Evolutionary conservation across 2,113 vertebrate genomes (phyloP).

Genomic region (Capra hircus): DNA sequence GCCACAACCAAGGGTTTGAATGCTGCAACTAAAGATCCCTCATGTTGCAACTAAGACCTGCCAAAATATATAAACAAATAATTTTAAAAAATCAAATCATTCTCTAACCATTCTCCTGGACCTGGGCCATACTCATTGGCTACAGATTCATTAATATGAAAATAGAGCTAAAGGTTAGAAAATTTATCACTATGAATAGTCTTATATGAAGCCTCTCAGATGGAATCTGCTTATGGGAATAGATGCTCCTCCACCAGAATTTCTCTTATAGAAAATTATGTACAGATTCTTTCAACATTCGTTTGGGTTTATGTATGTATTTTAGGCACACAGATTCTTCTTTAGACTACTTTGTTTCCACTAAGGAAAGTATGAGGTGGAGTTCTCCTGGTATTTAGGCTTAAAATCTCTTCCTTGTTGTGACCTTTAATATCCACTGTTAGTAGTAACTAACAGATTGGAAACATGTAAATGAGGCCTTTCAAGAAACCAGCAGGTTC

Average conservation of each 20-base stretch:
- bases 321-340: constrained; percentile 13
- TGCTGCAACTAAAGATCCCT: neutral
- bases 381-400: constrained; percentile 51
- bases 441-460: constrained; percentile 41
- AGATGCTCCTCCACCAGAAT: neutral
- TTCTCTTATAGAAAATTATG: neutral
- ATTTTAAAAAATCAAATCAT: neutral
- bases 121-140: neutral
- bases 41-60: neutral
- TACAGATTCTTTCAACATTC: neutral
- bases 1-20: neutral
- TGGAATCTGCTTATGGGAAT: neutral
- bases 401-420: constrained; percentile 61
- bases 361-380: neutral
- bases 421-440: constrained; percentile 61
- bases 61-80: neutral
- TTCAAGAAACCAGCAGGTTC: constrained; percentile 46
- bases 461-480: constrained; percentile 73
- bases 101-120: neutral
- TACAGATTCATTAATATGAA: neutral
- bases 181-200: neutral
- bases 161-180: neutral
- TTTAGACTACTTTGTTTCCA: neutral
- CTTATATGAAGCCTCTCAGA: neutral
- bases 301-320: neutral